phyloP scores from a whole-genome alignment of 2,888 invertebrate genomes.

The Himalopsyche anomala region DNA sequence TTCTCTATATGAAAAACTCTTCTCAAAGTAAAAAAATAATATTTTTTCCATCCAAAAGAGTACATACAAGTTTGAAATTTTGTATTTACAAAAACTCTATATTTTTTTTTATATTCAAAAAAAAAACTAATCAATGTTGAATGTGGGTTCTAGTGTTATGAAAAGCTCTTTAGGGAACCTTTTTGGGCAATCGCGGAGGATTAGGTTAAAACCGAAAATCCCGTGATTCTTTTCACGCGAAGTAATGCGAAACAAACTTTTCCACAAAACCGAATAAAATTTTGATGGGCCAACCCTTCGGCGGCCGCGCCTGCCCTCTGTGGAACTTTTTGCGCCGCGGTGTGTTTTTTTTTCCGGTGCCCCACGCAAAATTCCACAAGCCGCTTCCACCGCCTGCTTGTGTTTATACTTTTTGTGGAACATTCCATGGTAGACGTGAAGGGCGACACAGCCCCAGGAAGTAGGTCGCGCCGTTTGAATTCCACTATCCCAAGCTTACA shows the following conservation, averaged over 20 bases:
- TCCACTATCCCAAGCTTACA: slow-evolving; percentile 2
- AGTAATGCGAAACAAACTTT: slow-evolving; percentile 47
- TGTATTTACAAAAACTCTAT: too few relatives aligned
- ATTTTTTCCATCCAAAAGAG: too few relatives aligned
- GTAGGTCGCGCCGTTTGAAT: slow-evolving; percentile 20
- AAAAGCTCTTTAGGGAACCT: background rate
- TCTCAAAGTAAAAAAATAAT: too few relatives aligned
- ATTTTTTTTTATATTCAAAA: too few relatives aligned
- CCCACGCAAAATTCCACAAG: slow-evolving; percentile 34
- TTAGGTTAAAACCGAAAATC: slow-evolving; percentile 3
- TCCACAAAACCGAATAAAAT: slow-evolving; percentile 32
- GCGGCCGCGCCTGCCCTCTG: background rate
- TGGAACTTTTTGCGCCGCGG: slow-evolving; percentile 15
- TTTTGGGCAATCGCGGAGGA: background rate
- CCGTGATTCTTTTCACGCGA: slow-evolving; percentile 31
- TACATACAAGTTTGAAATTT: too few relatives aligned
- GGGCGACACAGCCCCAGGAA: slow-evolving; percentile 22
- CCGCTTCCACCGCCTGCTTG: slow-evolving; percentile 32
- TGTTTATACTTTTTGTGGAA: slow-evolving; percentile 24
- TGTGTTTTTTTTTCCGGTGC: slow-evolving; percentile 24
- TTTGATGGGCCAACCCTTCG: slow-evolving; percentile 14
- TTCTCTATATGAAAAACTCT: too few relatives aligned
- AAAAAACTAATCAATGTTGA: too few relatives aligned
- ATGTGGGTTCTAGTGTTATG: too few relatives aligned
- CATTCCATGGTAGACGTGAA: slow-evolving; percentile 16